Conservation (phyloP, 2,888 invertebrate genomes). For the Phyto melanocephala region DNA sequence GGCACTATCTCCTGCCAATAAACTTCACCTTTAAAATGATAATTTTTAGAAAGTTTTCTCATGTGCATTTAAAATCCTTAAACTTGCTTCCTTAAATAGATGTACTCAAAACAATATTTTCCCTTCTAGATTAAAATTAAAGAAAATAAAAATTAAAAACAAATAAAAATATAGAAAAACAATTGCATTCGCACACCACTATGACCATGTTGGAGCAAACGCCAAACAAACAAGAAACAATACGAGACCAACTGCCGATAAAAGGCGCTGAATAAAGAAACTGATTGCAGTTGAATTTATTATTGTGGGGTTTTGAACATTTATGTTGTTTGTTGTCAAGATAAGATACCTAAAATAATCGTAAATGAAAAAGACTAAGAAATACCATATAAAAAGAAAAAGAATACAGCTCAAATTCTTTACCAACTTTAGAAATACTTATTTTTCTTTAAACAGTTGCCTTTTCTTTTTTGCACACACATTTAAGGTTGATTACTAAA, state of each 20-base stretch:
- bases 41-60: no score
- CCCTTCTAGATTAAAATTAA: background rate
- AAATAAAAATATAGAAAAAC: background rate
- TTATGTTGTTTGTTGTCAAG: slow-evolving; percentile 44
- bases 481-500: slow-evolving; percentile 38
- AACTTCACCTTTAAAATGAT: no score
- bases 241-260: slow-evolving; percentile 14
- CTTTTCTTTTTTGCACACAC: slow-evolving; percentile 32
- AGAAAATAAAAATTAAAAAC: background rate
- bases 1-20: no score
- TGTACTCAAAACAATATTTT: background rate
- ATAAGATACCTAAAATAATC: slow-evolving; percentile 44
- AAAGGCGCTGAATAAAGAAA: slow-evolving; percentile 34
- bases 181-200: background rate
- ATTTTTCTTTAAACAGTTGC: background rate
- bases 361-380: background rate
- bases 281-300: slow-evolving; percentile 30
- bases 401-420: slow-evolving; percentile 12
- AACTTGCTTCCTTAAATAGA: no score
- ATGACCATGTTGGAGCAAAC: background rate
- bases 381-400: background rate
- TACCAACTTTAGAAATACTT: background rate
- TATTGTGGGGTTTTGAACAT: slow-evolving; percentile 38
- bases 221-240: background rate
- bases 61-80: no score